Conservation (phyloP, 1,140 invertebrate genomes). For the Varroa destructor region DNA sequence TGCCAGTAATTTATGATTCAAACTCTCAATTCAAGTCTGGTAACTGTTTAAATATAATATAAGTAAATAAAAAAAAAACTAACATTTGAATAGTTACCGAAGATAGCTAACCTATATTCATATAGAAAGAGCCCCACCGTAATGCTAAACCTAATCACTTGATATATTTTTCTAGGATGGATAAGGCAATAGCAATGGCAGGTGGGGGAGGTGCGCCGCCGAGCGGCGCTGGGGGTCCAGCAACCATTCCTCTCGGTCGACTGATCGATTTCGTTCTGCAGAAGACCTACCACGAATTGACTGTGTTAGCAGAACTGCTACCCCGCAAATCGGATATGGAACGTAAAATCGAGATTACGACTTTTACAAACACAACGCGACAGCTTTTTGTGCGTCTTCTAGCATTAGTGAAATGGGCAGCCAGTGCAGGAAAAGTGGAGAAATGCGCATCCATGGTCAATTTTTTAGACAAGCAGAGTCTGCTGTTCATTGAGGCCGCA, state of each 20-base stretch:
- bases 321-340: constrained; percentile 96
- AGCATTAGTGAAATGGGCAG: constrained; percentile 94
- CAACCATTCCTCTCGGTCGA: constrained; percentile 51
- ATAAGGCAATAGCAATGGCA: too few species aligned
- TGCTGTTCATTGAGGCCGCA: constrained; percentile 90
- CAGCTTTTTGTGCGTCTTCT: constrained; percentile 85
- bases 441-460: constrained; percentile 90
- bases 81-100: too few species aligned
- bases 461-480: constrained; percentile 85
- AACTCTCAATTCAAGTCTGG: too few species aligned
- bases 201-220: too few species aligned
- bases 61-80: too few species aligned
- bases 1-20: too few species aligned
- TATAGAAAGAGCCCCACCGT: too few species aligned
- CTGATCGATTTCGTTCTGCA: constrained; percentile 92
- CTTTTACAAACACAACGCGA: constrained; percentile 81
- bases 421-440: constrained; percentile 89
- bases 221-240: neutral
- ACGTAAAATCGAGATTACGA: constrained; percentile 92
- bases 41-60: too few species aligned
- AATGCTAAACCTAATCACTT: too few species aligned
- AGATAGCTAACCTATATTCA: too few species aligned
- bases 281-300: constrained; percentile 89
- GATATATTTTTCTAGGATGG: too few species aligned
- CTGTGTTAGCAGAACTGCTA: constrained; percentile 84